Evolutionary conservation across 1,140 invertebrate species (phyloP), one percentile per base, ranked within the genome.

Genomic region (Papilio polyxenes): DNA sequence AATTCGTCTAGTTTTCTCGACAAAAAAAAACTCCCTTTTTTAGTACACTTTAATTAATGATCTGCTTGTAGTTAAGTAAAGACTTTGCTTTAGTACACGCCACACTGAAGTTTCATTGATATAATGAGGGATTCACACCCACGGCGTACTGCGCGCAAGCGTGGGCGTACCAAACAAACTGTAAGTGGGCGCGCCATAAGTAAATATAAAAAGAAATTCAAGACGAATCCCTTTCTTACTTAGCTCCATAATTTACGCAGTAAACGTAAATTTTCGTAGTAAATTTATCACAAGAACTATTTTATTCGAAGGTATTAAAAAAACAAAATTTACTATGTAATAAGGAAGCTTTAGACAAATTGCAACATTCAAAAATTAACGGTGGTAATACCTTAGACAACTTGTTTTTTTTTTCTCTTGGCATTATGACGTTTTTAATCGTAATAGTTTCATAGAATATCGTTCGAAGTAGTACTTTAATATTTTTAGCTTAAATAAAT

Each of bases 91-190:
- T 8, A 5, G 11, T 37, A 40, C 40, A 72, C 65, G 23, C 31
- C 11, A 37, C 37, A 37, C 31, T 11, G 17, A 37, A 72, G 11
- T 72, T 37, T 65, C 62, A 65, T 31, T 65, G 62, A 65, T 65
- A 31, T 13, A 23, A 23, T 11, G 62, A 37, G 23, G 3, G 62
- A 40, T 72, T 13, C 31, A 40, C 23, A 40, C 65, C 65, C 65
- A 72, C 65, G 11, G 5, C 13, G 31, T 59, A 59, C 65, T 15
- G 13, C 17, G 53, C 17, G 15, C 15, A 17, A 2, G 13, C 31
- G 65, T 72, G 65, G 65, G 65, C 65, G 65, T 37, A 40, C 65
- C 13, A 17, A 72, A 69, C 65, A 69, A 69, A 72, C 65, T 37
- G 65, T 72, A 72, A 72, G 65, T 72, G 65, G 65, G 65, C 65